Evolutionary conservation across 2,797 vertebrate species (phyloP).

Genomic region (Miopithecus talapoin): DNA sequence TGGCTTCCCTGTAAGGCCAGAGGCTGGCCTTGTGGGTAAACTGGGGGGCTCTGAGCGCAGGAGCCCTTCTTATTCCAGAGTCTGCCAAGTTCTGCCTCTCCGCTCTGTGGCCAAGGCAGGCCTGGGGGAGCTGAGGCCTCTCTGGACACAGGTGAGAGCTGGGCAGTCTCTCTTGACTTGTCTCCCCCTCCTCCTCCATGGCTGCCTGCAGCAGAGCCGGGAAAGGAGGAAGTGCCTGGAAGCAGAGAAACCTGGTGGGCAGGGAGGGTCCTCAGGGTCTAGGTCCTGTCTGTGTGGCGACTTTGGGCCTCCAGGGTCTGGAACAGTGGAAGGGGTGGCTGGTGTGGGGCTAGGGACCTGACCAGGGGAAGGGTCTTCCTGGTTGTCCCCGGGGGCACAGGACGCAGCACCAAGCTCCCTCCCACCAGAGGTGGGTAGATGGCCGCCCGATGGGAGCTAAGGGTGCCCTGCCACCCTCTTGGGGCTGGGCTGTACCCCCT

Average conservation of each 20-base stretch:
- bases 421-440: too few relatives aligned
- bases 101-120: too few relatives aligned
- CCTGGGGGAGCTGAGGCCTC: not conserved
- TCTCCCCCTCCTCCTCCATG: not conserved
- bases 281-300: not conserved
- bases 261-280: not conserved
- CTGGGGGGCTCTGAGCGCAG: not conserved
- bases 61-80: not conserved
- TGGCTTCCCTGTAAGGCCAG: not conserved
- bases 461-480: not conserved
- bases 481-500: not conserved
- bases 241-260: not conserved
- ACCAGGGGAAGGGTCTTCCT: too few relatives aligned
- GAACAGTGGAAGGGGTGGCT: not conserved
- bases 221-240: rapidly evolving
- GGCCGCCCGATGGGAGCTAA: not conserved
- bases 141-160: too few relatives aligned
- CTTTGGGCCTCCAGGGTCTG: not conserved
- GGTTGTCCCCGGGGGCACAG: not conserved
- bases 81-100: not conserved
- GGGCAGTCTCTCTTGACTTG: not conserved
- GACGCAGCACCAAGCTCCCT: not conserved
- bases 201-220: not conserved
- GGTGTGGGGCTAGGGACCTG: not conserved
- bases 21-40: not conserved